Conservation (phyloP, 2,888 invertebrate species). For the Spatulosminthurus flaviceps region DNA sequence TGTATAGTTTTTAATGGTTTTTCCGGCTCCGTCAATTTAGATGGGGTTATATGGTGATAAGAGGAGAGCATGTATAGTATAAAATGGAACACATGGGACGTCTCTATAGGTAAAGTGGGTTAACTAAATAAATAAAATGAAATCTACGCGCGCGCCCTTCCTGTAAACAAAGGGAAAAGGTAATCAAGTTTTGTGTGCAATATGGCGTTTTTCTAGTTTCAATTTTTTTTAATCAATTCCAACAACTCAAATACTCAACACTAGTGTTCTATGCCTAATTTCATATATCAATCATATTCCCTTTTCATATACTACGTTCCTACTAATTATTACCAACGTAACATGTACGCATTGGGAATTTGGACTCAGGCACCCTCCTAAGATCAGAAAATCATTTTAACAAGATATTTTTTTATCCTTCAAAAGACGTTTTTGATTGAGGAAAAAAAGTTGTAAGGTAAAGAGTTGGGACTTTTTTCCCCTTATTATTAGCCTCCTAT, state of each 20-base stretch:
- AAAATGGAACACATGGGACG: too few species aligned
- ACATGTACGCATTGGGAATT: too few species aligned
- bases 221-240: conserved; percentile 31
- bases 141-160: conserved; percentile 21
- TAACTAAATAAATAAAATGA: conserved; percentile 36
- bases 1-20: neutral
- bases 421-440: too few species aligned
- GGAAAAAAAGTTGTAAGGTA: too few species aligned
- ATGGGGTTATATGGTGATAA: neutral
- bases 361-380: neutral
- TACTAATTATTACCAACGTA: conserved; percentile 2
- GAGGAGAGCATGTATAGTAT: too few species aligned
- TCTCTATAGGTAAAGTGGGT: conserved; percentile 28
- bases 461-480: too few species aligned
- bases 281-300: neutral
- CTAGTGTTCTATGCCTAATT: neutral
- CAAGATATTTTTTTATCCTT: neutral
- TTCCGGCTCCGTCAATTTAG: neutral
- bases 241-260: neutral
- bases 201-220: conserved; percentile 31
- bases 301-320: neutral
- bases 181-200: conserved; percentile 39
- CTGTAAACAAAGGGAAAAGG: conserved; percentile 31
- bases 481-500: too few species aligned
- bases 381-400: neutral